Percentiles rank a stretch among this genome's conserved stretches.
These are phyloP conservation scores for Thymelicus acteon DNA, from an alignment of 2,888 invertebrate species.

Conservation along the genomic window DNA sequence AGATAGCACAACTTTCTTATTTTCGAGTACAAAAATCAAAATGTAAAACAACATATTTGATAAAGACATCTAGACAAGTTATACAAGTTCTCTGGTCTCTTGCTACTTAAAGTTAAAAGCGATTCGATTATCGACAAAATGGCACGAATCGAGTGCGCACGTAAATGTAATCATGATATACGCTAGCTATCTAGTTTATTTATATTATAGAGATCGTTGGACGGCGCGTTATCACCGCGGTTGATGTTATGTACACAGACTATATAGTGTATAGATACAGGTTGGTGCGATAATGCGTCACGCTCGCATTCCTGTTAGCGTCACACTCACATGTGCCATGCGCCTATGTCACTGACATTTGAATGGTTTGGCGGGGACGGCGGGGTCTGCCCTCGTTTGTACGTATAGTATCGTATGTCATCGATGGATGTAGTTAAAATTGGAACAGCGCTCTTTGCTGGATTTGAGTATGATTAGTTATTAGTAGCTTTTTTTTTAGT, in stretches of 20 bases:
- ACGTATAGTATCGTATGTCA: too few species aligned
- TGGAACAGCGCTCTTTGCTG: too few species aligned
- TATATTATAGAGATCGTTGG: constrained; percentile 16
- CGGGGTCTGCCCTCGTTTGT: neutral
- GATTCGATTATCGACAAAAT: neutral
- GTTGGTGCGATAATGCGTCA: constrained; percentile 27
- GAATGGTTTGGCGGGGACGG: neutral
- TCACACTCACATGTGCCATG: neutral
- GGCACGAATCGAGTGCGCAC: neutral
- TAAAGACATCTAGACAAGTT: too few species aligned
- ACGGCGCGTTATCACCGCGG: constrained; percentile 37
- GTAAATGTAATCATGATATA: neutral
- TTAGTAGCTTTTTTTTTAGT: too few species aligned
- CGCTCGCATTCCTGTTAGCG: constrained; percentile 23
- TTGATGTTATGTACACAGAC: constrained; percentile 17
- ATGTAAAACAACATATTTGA: too few species aligned
- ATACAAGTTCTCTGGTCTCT: too few species aligned
- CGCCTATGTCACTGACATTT: constrained; percentile 33
- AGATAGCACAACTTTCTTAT: too few species aligned
- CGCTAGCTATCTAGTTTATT: neutral
- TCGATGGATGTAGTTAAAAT: too few species aligned
- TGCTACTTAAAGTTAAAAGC: too few species aligned
- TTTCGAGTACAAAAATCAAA: too few species aligned
- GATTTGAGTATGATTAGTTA: too few species aligned
- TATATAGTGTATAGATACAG: constrained; percentile 2